Evolutionary conservation across 2,888 invertebrate species (phyloP).

Genomic region (Agrypnus murinus): DNA sequence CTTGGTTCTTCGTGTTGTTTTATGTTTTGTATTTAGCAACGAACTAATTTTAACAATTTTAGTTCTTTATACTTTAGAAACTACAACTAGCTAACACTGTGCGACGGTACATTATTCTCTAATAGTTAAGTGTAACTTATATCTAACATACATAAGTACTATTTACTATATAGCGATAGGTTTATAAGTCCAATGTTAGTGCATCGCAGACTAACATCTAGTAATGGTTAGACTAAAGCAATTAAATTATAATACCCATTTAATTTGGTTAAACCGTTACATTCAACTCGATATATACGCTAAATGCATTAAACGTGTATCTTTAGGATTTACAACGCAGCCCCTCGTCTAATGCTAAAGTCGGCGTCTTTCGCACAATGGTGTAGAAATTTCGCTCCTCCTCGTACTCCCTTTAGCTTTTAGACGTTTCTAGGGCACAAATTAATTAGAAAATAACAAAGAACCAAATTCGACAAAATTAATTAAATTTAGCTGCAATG

Average conservation of each 20-base stretch:
- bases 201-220: too few species aligned
- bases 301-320: slow-evolving; percentile 40
- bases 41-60: slow-evolving; percentile 30
- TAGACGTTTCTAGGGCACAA: too few species aligned
- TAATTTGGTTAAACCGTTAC: slow-evolving; percentile 43
- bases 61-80: slow-evolving; percentile 30
- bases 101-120: too few species aligned
- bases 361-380: slow-evolving; percentile 20
- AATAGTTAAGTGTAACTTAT: too few species aligned
- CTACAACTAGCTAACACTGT: too few species aligned
- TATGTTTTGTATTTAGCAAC: neutral
- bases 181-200: neutral
- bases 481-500: too few species aligned
- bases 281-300: slow-evolving; percentile 25
- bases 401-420: neutral
- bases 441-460: too few species aligned
- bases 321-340: slow-evolving; percentile 36
- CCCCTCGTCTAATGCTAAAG: neutral
- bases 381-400: slow-evolving; percentile 4
- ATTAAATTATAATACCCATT: slow-evolving; percentile 46
- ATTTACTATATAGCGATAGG: too few species aligned
- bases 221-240: slow-evolving; percentile 20
- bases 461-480: too few species aligned
- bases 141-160: too few species aligned
- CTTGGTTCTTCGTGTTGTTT: neutral